Conservation (phyloP, 1,140 invertebrate genomes). For the Drosophila santomea region DNA sequence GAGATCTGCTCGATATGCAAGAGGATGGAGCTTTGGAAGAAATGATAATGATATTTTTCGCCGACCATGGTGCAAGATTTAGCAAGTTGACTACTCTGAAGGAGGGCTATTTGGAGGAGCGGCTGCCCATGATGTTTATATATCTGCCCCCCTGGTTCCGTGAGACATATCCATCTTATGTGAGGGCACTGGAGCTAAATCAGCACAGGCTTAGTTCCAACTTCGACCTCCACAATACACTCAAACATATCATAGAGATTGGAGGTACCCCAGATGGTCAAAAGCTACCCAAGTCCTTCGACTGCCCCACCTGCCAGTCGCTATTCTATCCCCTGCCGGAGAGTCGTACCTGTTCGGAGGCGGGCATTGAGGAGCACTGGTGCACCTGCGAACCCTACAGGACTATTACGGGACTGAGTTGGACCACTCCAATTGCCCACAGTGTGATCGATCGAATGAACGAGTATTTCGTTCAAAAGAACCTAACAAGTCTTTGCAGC, state of each 20-base stretch:
- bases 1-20: constrained; percentile 87
- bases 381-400: constrained; percentile 89
- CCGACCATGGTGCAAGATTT: constrained; percentile 96
- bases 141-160: constrained; percentile 91
- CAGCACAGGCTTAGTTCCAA: constrained; percentile 90
- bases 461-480: constrained; percentile 54
- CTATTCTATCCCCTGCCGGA: constrained; percentile 88
- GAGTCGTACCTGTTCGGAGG: constrained; percentile 89
- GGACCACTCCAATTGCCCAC: constrained; percentile 82
- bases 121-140: constrained; percentile 93
- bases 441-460: constrained; percentile 85
- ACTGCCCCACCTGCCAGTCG: constrained; percentile 88
- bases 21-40: constrained; percentile 87
- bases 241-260: constrained; percentile 85
- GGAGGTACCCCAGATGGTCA: constrained; percentile 40
- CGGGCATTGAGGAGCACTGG: constrained; percentile 90
- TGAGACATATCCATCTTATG: constrained; percentile 87
- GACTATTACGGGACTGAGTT: constrained; percentile 63
- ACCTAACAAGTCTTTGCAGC: constrained; percentile 51
- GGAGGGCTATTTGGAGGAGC: constrained; percentile 94
- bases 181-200: constrained; percentile 89
- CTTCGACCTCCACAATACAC: constrained; percentile 92
- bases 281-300: constrained; percentile 39
- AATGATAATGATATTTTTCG: constrained; percentile 91
- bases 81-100: constrained; percentile 88